These are phyloP conservation scores for Ianthella basta DNA, from an alignment of 37 sponge, comb jelly and placozoan species.

Conservation along the genomic window DNA sequence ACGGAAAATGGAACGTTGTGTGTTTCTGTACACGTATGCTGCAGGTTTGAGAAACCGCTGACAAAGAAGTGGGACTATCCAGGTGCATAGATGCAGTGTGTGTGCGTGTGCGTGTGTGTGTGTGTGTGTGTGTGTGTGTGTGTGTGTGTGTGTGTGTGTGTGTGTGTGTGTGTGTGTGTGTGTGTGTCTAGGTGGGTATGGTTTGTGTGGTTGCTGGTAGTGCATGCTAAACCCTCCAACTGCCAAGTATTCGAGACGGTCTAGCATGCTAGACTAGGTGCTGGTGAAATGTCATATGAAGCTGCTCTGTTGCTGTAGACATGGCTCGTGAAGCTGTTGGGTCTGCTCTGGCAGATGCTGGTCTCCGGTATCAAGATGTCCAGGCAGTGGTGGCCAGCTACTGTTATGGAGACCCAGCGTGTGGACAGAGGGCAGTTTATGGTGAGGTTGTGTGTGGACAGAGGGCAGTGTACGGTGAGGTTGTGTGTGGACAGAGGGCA, in stretches of 20 bases:
- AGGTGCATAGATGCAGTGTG: slow-evolving; percentile 13
- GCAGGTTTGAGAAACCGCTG: slow-evolving; percentile 73
- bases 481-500: slow-evolving; percentile 55
- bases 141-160: too few relatives aligned
- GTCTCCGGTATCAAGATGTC: slow-evolving; percentile 52
- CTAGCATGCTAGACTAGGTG: neutral
- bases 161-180: too few relatives aligned
- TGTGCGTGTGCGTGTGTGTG: neutral
- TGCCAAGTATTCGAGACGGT: too few relatives aligned
- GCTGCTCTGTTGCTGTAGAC: slow-evolving; percentile 29
- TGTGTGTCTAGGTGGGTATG: too few relatives aligned
- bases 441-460: too few relatives aligned
- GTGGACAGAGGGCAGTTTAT: slow-evolving; percentile 43
- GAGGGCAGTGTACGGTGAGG: too few relatives aligned
- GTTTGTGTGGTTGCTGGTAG: too few relatives aligned
- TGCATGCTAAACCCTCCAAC: too few relatives aligned
- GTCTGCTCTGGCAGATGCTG: slow-evolving; percentile 68
- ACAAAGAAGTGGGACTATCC: slow-evolving; percentile 73
- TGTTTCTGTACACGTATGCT: neutral
- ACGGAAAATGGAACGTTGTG: too few relatives aligned
- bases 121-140: too few relatives aligned
- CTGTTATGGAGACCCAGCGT: slow-evolving; percentile 78
- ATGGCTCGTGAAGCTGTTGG: slow-evolving; percentile 65
- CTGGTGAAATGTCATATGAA: neutral
- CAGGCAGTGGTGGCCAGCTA: slow-evolving; percentile 80